Percentiles rank a stretch among this genome's conserved stretches.
phyloP scores from a whole-genome alignment of 1,140 invertebrate genomes.

The Drosophila tropicalis region DNA sequence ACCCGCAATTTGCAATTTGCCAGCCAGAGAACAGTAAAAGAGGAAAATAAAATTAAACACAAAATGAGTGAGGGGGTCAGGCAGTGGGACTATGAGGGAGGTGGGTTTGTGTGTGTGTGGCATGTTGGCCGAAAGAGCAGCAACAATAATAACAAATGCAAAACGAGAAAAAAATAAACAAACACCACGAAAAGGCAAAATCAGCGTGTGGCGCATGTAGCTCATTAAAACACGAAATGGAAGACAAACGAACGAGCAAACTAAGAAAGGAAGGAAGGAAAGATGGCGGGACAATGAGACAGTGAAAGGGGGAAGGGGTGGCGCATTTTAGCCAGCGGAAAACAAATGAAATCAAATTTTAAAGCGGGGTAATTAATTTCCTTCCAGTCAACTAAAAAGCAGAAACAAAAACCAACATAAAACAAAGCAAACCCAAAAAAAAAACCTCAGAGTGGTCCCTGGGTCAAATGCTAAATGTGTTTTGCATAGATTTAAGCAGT shows the following conservation, averaged over 20 bases:
- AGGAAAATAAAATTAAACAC: constrained; percentile 13
- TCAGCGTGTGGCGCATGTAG: constrained; percentile 64
- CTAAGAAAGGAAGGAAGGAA: constrained; percentile 4
- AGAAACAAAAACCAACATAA: constrained; percentile 4
- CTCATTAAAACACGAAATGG: constrained; percentile 62
- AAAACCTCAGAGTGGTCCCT: not conserved
- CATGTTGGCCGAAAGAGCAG: constrained; percentile 20
- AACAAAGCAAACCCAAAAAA: not conserved
- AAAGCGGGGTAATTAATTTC: constrained; percentile 59
- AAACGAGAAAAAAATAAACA: constrained; percentile 22
- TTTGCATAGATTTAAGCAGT: constrained; percentile 3
- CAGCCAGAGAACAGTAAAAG: constrained; percentile 6
- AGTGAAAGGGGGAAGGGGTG: not conserved
- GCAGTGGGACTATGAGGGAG: not conserved
- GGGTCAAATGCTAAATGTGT: constrained; percentile 9
- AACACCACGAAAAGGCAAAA: constrained; percentile 45
- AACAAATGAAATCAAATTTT: constrained; percentile 64
- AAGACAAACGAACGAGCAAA: constrained; percentile 33
- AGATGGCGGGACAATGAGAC: not conserved
- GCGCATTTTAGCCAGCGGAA: constrained; percentile 20
- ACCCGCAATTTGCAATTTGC: constrained; percentile 63
- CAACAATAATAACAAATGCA: constrained; percentile 58
- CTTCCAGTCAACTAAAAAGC: constrained; percentile 14
- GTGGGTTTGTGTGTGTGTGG: not conserved
- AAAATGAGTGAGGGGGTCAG: not conserved